phyloP scores from a whole-genome alignment of 2,797 vertebrate species.

The Eptatretus atami region DNA sequence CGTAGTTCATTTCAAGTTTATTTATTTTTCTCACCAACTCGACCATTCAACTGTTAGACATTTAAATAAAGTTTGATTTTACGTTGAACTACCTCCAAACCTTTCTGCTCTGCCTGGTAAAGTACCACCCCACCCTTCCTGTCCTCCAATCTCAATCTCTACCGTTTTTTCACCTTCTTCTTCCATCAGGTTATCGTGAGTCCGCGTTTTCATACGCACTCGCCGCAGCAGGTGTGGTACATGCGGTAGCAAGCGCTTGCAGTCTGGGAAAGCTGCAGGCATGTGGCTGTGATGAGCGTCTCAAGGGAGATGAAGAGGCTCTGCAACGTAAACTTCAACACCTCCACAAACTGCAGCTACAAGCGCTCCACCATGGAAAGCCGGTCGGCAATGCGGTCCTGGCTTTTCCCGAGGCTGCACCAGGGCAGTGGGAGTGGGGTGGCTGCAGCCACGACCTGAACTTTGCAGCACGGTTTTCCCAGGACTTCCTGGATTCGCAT shows the following conservation, averaged over 20 bases:
- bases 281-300: conserved; percentile 59
- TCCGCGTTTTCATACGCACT: conserved; percentile 86
- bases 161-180: too few relatives aligned
- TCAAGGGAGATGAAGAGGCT: conserved; percentile 63
- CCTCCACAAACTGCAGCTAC: conserved; percentile 43
- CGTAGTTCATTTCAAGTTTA: too few relatives aligned
- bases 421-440: conserved; percentile 87
- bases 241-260: conserved; percentile 75
- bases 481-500: conserved; percentile 76
- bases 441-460: conserved; percentile 92
- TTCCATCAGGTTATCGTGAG: conserved; percentile 47
- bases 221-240: conserved; percentile 59
- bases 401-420: conserved; percentile 44
- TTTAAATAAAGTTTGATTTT: too few relatives aligned
- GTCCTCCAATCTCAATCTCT: too few relatives aligned
- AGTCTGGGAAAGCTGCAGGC: conserved; percentile 74
- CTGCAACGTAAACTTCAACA: conserved; percentile 41
- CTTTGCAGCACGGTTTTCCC: conserved; percentile 81
- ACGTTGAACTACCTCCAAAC: too few relatives aligned
- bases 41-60: too few relatives aligned
- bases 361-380: conserved; percentile 70
- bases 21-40: too few relatives aligned
- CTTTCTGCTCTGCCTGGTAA: too few relatives aligned
- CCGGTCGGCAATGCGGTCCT: conserved; percentile 83
- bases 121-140: too few relatives aligned